These are phyloP conservation scores for Sebastes vulpes DNA, from an alignment of 2,797 vertebrate genomes.

Conservation along the genomic window DNA sequence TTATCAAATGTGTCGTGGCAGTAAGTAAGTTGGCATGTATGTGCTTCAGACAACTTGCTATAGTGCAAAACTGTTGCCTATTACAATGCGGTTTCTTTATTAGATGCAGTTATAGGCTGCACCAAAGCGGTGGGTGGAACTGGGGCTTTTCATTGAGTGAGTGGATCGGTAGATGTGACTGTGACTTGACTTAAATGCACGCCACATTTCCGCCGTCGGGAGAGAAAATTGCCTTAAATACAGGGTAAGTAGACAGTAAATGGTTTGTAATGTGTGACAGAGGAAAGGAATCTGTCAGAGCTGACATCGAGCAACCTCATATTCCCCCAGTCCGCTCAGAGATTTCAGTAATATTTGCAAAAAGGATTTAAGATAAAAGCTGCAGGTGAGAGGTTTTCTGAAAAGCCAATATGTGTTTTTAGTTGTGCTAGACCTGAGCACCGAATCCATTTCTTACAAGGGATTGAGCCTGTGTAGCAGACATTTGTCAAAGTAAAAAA, in stretches of 20 bases:
- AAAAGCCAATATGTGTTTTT: constrained; percentile 57
- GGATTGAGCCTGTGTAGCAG: constrained; percentile 14
- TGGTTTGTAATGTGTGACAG: constrained; percentile 75
- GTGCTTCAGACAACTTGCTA: neutral
- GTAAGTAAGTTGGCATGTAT: neutral
- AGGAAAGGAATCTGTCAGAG: constrained; percentile 77
- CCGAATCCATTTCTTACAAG: constrained; percentile 51
- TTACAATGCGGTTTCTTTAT: neutral
- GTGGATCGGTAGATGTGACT: constrained; percentile 60
- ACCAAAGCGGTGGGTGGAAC: constrained; percentile 46
- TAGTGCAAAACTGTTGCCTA: neutral
- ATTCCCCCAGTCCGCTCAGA: constrained; percentile 61
- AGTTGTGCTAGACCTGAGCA: constrained; percentile 25
- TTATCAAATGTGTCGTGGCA: constrained; percentile 3
- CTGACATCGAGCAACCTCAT: constrained; percentile 72
- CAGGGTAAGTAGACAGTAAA: constrained; percentile 81
- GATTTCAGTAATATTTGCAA: constrained; percentile 79
- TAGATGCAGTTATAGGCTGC: constrained; percentile 9
- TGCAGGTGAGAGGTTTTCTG: constrained; percentile 66
- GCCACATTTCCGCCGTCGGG: constrained; percentile 67
- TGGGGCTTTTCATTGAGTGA: constrained; percentile 51
- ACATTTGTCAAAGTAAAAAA: constrained; percentile 52
- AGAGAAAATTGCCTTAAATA: constrained; percentile 84
- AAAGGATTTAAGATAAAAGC: constrained; percentile 79
- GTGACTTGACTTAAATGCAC: constrained; percentile 77